These are phyloP conservation scores for Oceanites oceanicus DNA, from an alignment of 2,113 vertebrate genomes.

Conservation along the genomic window DNA sequence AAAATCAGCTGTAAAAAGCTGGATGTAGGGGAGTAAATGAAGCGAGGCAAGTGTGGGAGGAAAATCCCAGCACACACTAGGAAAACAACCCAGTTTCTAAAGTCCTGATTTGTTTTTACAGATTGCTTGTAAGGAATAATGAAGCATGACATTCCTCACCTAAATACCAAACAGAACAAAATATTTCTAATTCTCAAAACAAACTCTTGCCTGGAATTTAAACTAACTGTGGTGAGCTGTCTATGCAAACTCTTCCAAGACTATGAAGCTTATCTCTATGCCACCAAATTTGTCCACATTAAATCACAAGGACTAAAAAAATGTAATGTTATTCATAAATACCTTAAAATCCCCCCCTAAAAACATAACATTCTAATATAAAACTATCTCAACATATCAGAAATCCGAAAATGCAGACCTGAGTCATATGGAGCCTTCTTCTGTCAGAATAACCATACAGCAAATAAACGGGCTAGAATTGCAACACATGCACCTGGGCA, in stretches of 20 bases:
- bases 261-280: neutral
- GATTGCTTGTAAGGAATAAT: neutral
- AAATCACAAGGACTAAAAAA: neutral
- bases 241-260: neutral
- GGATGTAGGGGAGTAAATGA: neutral
- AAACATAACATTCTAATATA: neutral
- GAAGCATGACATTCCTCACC: neutral
- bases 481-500: neutral
- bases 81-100: neutral
- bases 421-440: neutral
- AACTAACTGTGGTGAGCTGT: neutral
- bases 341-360: neutral
- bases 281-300: neutral
- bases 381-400: neutral
- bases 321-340: neutral
- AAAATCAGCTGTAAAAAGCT: neutral
- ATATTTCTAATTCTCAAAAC: neutral
- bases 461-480: neutral
- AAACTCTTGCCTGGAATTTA: neutral
- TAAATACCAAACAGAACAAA: neutral
- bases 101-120: neutral
- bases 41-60: neutral
- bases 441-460: neutral
- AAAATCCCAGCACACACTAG: neutral
- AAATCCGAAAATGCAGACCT: neutral